These are phyloP conservation scores for Drepana arcuata DNA, from an alignment of 1,140 invertebrate species.

Conservation along the genomic window DNA sequence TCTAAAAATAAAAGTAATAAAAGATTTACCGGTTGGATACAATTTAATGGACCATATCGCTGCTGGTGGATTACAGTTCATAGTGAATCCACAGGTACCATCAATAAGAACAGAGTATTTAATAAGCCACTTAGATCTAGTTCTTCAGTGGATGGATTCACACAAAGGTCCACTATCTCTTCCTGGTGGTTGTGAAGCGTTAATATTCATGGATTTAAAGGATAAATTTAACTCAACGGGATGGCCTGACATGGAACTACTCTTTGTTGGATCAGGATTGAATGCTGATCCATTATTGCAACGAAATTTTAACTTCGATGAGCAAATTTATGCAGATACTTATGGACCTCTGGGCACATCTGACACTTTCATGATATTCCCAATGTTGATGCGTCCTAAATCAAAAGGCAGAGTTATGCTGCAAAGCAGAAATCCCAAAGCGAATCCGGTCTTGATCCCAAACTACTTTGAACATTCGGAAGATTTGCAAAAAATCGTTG, in stretches of 20 bases:
- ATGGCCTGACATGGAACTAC: slow-evolving; percentile 83
- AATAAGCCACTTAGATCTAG: slow-evolving; percentile 50
- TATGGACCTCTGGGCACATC: slow-evolving; percentile 68
- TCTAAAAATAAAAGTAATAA: slow-evolving; percentile 75
- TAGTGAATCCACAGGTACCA: slow-evolving; percentile 70
- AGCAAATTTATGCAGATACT: slow-evolving; percentile 69
- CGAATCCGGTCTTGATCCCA: slow-evolving; percentile 86
- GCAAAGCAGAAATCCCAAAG: slow-evolving; percentile 78
- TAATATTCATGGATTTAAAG: slow-evolving; percentile 83
- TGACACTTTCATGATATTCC: slow-evolving; percentile 77
- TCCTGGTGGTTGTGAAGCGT: slow-evolving; percentile 85
- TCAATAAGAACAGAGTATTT: slow-evolving; percentile 42
- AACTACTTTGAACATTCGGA: slow-evolving; percentile 82
- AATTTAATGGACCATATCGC: slow-evolving; percentile 87
- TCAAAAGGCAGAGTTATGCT: slow-evolving; percentile 81
- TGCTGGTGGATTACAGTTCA: slow-evolving; percentile 78
- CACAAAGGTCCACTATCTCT: slow-evolving; percentile 79
- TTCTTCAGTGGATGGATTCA: slow-evolving; percentile 67
- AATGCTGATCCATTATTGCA: slow-evolving; percentile 69
- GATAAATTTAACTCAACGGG: slow-evolving; percentile 75
- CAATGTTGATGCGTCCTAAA: slow-evolving; percentile 81
- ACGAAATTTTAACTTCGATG: slow-evolving; percentile 73
- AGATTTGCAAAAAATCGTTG: slow-evolving; percentile 76
- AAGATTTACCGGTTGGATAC: slow-evolving; percentile 83
- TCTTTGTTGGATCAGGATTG: slow-evolving; percentile 75